These are phyloP conservation scores for Porites lutea DNA, from an alignment of 64 coral and sea anemone species.

Conservation along the genomic window DNA sequence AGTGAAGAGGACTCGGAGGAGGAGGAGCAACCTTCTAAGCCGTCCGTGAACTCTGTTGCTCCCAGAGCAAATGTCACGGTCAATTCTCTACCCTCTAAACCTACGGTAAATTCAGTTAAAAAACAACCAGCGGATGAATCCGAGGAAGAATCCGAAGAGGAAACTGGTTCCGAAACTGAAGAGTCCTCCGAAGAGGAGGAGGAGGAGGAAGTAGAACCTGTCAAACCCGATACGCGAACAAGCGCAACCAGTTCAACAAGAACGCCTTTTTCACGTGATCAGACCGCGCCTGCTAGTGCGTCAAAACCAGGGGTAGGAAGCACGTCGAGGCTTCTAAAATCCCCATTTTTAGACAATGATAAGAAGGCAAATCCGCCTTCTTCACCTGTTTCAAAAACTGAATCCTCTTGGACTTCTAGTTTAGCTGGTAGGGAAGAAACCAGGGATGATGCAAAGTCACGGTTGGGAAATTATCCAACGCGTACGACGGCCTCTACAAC, in stretches of 20 bases:
- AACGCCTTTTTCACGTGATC: background rate
- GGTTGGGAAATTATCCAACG: constrained; percentile 18
- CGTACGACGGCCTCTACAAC: constrained; percentile 69
- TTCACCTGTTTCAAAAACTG: constrained; percentile 59
- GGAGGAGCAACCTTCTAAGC: background rate
- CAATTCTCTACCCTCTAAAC: constrained; percentile 25
- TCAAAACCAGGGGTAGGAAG: constrained; percentile 35
- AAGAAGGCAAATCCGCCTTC: constrained; percentile 45
- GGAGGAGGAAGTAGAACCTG: constrained; percentile 36
- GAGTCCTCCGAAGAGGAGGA: constrained; percentile 56
- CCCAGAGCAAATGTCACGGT: constrained; percentile 5
- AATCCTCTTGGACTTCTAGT: constrained; percentile 54
- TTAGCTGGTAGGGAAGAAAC: constrained; percentile 14
- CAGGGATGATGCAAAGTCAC: constrained; percentile 46
- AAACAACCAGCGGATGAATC: constrained; percentile 21
- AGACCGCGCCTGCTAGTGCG: background rate
- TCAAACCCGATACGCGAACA: constrained; percentile 51
- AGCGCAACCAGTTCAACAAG: background rate
- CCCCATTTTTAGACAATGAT: constrained; percentile 60
- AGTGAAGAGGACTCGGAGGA: constrained; percentile 53
- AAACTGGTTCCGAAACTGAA: constrained; percentile 50
- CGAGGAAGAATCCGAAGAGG: constrained; percentile 51
- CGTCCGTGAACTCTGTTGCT: constrained; percentile 24
- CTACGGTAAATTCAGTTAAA: constrained; percentile 43
- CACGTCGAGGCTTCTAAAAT: constrained; percentile 20